phyloP scores from a whole-genome alignment of 2,888 invertebrate species.

The Hypercompe scribonia region DNA sequence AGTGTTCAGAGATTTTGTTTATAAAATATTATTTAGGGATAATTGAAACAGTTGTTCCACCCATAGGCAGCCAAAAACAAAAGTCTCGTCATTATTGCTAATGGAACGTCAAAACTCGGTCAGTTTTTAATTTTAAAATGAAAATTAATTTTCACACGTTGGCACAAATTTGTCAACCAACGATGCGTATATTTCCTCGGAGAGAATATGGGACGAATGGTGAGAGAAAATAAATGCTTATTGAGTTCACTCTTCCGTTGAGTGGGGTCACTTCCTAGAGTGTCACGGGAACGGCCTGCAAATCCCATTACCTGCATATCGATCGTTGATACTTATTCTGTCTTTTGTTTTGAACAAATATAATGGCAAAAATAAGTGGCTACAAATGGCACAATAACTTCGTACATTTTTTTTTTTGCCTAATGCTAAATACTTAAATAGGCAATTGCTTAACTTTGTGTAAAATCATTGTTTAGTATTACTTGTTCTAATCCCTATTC shows the following conservation, averaged over 20 bases:
- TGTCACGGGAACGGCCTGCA: conserved; percentile 66
- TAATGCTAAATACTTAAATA: not conserved
- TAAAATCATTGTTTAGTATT: too few species aligned
- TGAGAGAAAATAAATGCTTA: conserved; percentile 67
- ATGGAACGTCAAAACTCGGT: not conserved
- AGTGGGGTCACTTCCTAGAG: conserved; percentile 78
- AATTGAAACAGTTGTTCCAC: not conserved
- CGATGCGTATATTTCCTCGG: conserved; percentile 35
- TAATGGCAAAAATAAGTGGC: not conserved
- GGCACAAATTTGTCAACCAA: conserved; percentile 17
- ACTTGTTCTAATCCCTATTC: too few species aligned
- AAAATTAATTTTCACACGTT: conserved; percentile 33
- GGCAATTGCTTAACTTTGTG: too few species aligned
- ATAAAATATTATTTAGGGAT: not conserved
- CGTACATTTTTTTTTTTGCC: not conserved
- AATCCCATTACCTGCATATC: conserved; percentile 75
- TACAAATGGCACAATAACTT: too few species aligned
- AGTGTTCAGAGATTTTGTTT: too few species aligned
- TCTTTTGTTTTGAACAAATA: conserved; percentile 40
- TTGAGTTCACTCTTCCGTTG: conserved; percentile 73
- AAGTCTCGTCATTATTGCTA: not conserved
- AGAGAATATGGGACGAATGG: conserved; percentile 50
- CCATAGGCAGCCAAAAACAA: not conserved
- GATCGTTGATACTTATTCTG: conserved; percentile 63
- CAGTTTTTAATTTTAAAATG: conserved; percentile 8